phyloP scores from a whole-genome alignment of 2,113 vertebrate genomes.

The Oreamnos americanus region DNA sequence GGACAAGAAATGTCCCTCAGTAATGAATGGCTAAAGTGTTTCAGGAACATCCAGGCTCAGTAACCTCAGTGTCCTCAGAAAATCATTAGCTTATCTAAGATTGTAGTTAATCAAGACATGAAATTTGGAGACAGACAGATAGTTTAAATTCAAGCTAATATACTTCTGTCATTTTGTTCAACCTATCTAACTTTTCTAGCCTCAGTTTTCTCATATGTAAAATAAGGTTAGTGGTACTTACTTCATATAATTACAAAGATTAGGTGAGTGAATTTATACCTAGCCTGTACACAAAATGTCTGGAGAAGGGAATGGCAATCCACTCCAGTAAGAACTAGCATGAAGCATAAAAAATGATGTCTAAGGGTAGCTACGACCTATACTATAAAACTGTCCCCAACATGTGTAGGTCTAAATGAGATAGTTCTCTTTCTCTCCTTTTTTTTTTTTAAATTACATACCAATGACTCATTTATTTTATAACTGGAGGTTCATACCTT shows the following conservation, averaged over 20 bases:
- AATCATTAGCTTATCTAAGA: neutral
- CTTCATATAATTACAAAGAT: neutral
- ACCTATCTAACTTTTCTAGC: neutral
- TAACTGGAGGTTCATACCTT: neutral
- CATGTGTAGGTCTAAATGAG: neutral
- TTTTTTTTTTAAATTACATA: neutral
- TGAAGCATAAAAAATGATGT: neutral
- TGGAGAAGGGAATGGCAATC: neutral
- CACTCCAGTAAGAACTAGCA: neutral
- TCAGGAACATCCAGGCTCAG: neutral
- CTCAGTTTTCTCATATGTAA: neutral
- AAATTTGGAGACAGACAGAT: neutral
- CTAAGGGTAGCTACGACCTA: neutral
- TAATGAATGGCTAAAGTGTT: slow-evolving; percentile 13
- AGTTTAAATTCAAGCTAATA: slow-evolving; percentile 7
- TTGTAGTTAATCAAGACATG: neutral
- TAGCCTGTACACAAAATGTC: neutral
- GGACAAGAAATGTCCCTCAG: neutral
- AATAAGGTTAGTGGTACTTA: neutral
- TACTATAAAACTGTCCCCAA: neutral
- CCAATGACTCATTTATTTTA: neutral
- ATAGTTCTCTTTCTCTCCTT: neutral
- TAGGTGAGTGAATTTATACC: neutral
- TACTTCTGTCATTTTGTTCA: neutral
- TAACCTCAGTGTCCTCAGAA: neutral